Base-by-base conservation (phyloP, 2,888 invertebrate species). In the Yponomeuta malinellus region DNA sequence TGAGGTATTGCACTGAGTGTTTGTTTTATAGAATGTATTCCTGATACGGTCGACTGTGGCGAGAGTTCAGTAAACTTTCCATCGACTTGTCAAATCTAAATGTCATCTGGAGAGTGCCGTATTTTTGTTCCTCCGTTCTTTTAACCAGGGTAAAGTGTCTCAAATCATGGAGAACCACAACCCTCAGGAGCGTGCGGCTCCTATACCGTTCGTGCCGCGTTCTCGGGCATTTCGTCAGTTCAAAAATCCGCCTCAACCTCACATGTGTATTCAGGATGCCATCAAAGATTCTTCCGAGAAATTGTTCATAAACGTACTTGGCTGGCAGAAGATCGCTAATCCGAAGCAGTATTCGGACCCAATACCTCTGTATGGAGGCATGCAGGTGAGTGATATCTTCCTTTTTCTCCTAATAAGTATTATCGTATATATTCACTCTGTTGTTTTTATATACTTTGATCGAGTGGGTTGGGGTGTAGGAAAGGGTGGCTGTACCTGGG, bases 241-340 rank as follows among this genome's bases (percentile, higher is more conserved):
- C 76, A 95, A 95, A 83, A 95, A 95, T 84, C 95, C 95, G 69
- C 95, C 95, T 2, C 95, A 95, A 75, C 95, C 95, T 12, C 95
- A 95, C 84, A 95, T 95, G 95, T 95, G 96, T 83, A 94, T 95
- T 78, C 93, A 93, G 76, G 94, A 94, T 74, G 93, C 93, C 9
- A 93, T 95, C 81, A 93, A 93, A 75, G 93, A 93, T 75, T 92
- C 93, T 31, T 85, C 92, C 1, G 93, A 93, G 73, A 94, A 94
- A 78, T 81, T 94, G 63, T 94, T 90, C 76, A 94, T 95, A 74
- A 95, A 95, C 83, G 95, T 95, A 64, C 82, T 95, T 69, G 95
- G 95, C 78, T 95, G 96, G 95, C 95, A 95, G 76, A 94, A 95
- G 81, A 94, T 95, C 75, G 94, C 94, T 0, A 94, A 94, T 82